Evolutionary conservation across 2,113 vertebrate species (phyloP).

Genomic region (Oreochromis spilurus): DNA sequence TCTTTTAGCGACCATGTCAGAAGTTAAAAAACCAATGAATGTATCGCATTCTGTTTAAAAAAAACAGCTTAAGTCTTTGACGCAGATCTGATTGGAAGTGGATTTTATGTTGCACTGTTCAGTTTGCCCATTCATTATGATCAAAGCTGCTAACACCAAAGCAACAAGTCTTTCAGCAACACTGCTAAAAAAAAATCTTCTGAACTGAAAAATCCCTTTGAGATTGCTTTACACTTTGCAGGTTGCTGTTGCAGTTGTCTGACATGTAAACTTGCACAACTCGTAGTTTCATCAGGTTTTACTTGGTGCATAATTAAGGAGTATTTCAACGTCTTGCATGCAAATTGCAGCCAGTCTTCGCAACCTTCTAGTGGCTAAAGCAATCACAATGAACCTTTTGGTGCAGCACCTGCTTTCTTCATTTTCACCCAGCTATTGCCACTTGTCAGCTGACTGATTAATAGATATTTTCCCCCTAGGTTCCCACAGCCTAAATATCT

Average conservation of each 20-base stretch:
- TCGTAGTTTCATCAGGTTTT: neutral
- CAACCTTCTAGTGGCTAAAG: neutral
- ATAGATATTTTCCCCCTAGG: neutral
- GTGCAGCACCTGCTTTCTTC: neutral
- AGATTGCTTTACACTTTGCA: neutral
- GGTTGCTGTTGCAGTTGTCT: neutral
- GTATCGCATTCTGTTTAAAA: neutral
- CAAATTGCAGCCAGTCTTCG: neutral
- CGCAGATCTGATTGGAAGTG: neutral
- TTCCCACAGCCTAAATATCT: neutral
- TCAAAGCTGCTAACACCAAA: neutral
- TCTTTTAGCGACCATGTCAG: neutral
- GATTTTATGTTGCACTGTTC: neutral
- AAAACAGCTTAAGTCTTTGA: neutral
- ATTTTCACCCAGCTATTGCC: neutral
- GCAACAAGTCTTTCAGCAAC: neutral
- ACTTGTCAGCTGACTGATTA: neutral
- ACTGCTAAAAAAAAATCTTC: neutral
- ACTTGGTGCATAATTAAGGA: neutral
- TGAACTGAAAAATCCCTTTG: neutral
- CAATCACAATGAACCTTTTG: neutral
- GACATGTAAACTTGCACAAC: neutral
- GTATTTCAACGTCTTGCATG: neutral
- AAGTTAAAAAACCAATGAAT: neutral
- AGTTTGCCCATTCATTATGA: neutral